Conservation (phyloP, 1,140 invertebrate species). For the Tribolium castaneum region DNA sequence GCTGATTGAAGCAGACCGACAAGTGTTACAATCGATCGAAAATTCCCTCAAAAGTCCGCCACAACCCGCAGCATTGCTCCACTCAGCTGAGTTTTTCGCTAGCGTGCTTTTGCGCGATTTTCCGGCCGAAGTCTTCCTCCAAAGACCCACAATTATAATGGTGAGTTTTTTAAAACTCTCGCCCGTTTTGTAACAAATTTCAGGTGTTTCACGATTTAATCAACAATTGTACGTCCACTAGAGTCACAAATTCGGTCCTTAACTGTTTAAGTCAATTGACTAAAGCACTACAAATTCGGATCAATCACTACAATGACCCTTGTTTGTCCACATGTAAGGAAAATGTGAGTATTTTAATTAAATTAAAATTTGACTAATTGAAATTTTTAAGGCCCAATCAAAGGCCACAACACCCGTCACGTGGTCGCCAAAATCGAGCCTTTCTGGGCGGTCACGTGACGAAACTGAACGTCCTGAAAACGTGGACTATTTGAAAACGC, state of each 20-base stretch:
- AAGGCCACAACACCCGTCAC: background rate
- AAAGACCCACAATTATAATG: slow-evolving; percentile 71
- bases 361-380: background rate
- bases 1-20: slow-evolving; percentile 59
- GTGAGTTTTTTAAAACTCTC: slow-evolving; percentile 62
- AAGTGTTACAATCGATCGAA: slow-evolving; percentile 61
- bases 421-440: background rate
- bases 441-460: background rate
- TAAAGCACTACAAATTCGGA: slow-evolving; percentile 63
- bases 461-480: slow-evolving; percentile 58
- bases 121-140: slow-evolving; percentile 76
- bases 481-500: slow-evolving; percentile 62
- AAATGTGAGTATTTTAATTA: slow-evolving; percentile 49
- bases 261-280: slow-evolving; percentile 65
- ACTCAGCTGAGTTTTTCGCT: slow-evolving; percentile 71
- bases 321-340: slow-evolving; percentile 65
- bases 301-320: slow-evolving; percentile 67
- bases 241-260: slow-evolving; percentile 60
- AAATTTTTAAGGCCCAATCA: background rate
- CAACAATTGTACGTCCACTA: slow-evolving; percentile 51
- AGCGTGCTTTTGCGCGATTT: slow-evolving; percentile 77
- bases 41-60: slow-evolving; percentile 55
- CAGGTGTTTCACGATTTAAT: slow-evolving; percentile 56
- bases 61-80: slow-evolving; percentile 52
- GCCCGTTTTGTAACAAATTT: slow-evolving; percentile 19